Evolutionary conservation across 2,797 vertebrate genomes (phyloP).

Genomic region (Anguilla anguilla): DNA sequence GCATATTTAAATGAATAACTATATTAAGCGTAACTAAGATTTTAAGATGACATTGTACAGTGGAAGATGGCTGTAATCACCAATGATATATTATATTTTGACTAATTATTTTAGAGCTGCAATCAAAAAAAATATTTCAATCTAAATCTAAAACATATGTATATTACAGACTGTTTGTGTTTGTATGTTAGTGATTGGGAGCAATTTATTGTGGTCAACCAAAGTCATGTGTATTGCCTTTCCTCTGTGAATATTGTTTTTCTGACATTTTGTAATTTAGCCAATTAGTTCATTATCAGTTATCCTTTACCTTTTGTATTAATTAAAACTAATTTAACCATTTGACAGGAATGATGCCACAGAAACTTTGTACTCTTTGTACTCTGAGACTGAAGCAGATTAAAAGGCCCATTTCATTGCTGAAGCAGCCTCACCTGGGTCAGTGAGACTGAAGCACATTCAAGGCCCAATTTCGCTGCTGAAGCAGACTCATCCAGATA

Average conservation of each 20-base stretch:
- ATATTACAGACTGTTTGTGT: constrained; percentile 21
- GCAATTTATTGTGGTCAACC: constrained; percentile 26
- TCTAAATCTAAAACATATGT: constrained; percentile 20
- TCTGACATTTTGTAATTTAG: constrained; percentile 3
- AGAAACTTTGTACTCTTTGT: not conserved
- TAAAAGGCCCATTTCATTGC: not conserved
- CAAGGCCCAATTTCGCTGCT: too few relatives aligned
- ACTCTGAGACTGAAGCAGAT: too few relatives aligned
- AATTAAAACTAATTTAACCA: not conserved
- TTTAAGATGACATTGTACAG: constrained; percentile 20
- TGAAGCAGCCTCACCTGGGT: not conserved
- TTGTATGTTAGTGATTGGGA: constrained; percentile 14
- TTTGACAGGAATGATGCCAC: not conserved
- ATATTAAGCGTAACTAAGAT: not conserved
- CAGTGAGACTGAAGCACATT: not conserved
- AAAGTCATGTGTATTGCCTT: constrained; percentile 21
- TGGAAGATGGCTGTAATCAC: constrained; percentile 16
- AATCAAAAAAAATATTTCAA: constrained; percentile 22
- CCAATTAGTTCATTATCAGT: not conserved
- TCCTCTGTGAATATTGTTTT: constrained; percentile 4
- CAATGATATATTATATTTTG: constrained; percentile 24
- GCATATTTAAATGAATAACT: constrained; percentile 15
- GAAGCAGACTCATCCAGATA: not conserved
- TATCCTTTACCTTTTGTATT: not conserved
- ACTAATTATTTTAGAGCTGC: constrained; percentile 22